Conservation (phyloP, 2,888 invertebrate genomes). For the Trichogramma evanescens region DNA sequence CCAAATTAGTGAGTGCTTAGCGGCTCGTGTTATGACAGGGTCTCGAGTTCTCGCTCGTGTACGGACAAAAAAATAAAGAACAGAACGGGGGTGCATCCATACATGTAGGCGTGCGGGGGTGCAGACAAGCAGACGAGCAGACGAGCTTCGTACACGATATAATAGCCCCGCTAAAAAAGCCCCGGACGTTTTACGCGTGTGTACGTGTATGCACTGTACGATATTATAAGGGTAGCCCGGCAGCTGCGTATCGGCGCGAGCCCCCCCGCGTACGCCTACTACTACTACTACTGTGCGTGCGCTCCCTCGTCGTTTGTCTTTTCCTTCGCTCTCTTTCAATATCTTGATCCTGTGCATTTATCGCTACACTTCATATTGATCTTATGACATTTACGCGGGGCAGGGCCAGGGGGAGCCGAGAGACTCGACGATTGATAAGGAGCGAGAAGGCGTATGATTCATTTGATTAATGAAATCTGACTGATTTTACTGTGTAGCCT, state of each 20-base stretch:
- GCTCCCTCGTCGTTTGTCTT: background rate
- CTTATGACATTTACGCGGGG: no score
- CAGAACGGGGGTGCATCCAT: background rate
- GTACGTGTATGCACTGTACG: background rate
- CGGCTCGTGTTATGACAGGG: slow-evolving; percentile 22
- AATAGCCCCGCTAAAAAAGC: background rate
- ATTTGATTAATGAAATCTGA: no score
- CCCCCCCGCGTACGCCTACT: background rate
- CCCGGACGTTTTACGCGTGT: background rate
- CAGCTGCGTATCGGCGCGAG: background rate
- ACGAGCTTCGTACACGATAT: slow-evolving; percentile 1
- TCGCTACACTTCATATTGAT: background rate
- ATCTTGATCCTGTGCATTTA: background rate
- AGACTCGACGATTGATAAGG: no score
- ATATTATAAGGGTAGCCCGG: background rate
- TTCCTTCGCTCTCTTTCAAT: background rate
- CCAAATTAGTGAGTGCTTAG: slow-evolving; percentile 19
- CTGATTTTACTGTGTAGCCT: no score
- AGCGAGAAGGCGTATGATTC: no score
- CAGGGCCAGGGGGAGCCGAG: no score
- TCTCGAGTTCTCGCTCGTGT: no score
- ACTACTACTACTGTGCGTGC: no score
- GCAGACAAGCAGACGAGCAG: background rate
- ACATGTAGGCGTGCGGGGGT: background rate
- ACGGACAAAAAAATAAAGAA: slow-evolving; percentile 1